Conservation (phyloP, 2,113 vertebrate species). For the Muscicapa adusta region DNA sequence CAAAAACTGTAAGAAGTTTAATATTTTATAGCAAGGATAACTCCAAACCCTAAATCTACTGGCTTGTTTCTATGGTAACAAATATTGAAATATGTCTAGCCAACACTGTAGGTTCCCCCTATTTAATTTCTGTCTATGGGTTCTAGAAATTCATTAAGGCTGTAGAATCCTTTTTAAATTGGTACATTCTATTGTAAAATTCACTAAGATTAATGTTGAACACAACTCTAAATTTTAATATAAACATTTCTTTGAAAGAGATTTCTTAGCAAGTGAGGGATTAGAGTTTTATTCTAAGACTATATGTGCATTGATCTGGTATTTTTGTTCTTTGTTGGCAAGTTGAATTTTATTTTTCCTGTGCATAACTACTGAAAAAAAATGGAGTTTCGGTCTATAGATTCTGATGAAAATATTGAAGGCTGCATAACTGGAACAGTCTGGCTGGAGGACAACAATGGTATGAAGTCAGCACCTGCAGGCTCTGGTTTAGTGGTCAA, state of each 20-base stretch:
- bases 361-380: conserved; percentile 3
- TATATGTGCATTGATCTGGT: neutral
- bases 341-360: neutral
- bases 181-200: conserved; percentile 42
- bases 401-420: neutral
- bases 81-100: conserved; percentile 72
- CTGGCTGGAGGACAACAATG: neutral
- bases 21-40: conserved; percentile 76
- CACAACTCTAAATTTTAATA: conserved; percentile 55
- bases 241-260: conserved; percentile 54
- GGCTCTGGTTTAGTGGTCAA: neutral
- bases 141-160: conserved; percentile 68
- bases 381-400: neutral
- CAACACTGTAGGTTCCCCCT: conserved; percentile 57
- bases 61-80: conserved; percentile 78
- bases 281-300: conserved; percentile 1
- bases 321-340: conserved; percentile 16
- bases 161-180: conserved; percentile 48
- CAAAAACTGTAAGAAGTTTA: conserved; percentile 72
- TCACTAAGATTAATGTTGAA: conserved; percentile 42
- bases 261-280: conserved; percentile 13
- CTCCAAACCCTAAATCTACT: conserved; percentile 70
- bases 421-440: neutral
- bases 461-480: neutral
- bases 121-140: conserved; percentile 66